Evolutionary conservation across 1,140 invertebrate genomes (phyloP).

Genomic region (Hylaeus volcanicus): DNA sequence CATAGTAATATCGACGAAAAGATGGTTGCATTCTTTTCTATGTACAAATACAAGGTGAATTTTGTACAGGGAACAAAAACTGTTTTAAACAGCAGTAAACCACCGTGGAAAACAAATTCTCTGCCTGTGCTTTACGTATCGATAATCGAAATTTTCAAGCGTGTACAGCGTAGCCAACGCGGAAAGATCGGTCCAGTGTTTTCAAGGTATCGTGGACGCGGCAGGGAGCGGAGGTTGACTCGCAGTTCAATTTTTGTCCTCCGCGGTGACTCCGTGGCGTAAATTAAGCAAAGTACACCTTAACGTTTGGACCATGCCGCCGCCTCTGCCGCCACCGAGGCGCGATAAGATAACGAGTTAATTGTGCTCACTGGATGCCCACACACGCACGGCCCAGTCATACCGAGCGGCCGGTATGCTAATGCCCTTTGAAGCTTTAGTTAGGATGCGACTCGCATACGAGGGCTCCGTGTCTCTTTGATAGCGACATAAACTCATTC

Average conservation of each 20-base stretch:
- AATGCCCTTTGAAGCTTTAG: slow-evolving; percentile 78
- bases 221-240: slow-evolving; percentile 6
- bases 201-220: neutral
- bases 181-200: neutral
- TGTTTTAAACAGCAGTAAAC: too few species aligned
- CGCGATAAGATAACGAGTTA: slow-evolving; percentile 81
- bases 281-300: slow-evolving; percentile 80
- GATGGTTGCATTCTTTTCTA: too few species aligned
- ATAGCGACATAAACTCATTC: slow-evolving; percentile 79
- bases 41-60: too few species aligned
- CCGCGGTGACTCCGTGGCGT: slow-evolving; percentile 68
- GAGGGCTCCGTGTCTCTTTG: slow-evolving; percentile 76
- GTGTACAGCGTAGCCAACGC: neutral
- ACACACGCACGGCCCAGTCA: slow-evolving; percentile 76
- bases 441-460: slow-evolving; percentile 75
- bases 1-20: too few species aligned
- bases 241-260: slow-evolving; percentile 63
- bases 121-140: too few species aligned
- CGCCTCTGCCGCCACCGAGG: slow-evolving; percentile 64
- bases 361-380: slow-evolving; percentile 80
- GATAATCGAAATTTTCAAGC: too few species aligned
- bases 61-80: too few species aligned
- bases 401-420: slow-evolving; percentile 77
- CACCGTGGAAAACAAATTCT: too few species aligned
- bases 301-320: slow-evolving; percentile 78